Evolutionary conservation across 2,113 vertebrate genomes (phyloP), one percentile per base, ranked within the genome.

Genomic region (Oreotrochilus melanogaster): DNA sequence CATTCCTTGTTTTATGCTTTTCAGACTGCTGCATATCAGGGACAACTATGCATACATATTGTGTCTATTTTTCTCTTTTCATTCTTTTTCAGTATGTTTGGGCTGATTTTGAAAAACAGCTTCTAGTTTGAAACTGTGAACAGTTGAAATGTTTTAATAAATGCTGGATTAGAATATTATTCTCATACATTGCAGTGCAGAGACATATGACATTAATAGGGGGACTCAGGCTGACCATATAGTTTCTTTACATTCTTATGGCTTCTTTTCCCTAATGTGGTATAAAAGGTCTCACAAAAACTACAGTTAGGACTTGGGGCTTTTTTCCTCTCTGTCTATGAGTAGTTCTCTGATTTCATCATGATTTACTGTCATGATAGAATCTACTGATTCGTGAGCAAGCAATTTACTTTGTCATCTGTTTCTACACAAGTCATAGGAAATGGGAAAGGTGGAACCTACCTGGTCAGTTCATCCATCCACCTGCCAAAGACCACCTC

Each of bases 301-400:
- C 12, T 17, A 10, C 18, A 76, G 47, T 54, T 30, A 76, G 15
- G 17, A 25, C 31, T 78, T 25, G 56, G 18, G 17, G 3, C 6
- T 84, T 57, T 83, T 65, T 51, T 47, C 16, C 6, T 25, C 47
- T 84, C 37, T 88, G 73, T 62, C 43, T 43, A 6, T 60, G 50
- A 90, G 24, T 61, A 86, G 54, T 83, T 76, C 43, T 82, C 51
- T 91, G 21, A 42, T 93, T 95, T 84, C 78, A 90, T 65, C 65
- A 23, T 45, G 27, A 78, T 94, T 76, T 92, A 58, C 42, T 74
- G 22, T 33, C 48, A 79, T 37, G 22, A 92, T 86, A 91, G 86
- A 84, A 87, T 87, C n/a, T 35, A 35, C 24, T 22, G 25, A 12
- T 61, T 80, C 2, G 1, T 39, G 3, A 91, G 15, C 21, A 62